These are phyloP conservation scores for Hydrotaea cyrtoneurina DNA, from an alignment of 2,888 invertebrate species.

Conservation along the genomic window DNA sequence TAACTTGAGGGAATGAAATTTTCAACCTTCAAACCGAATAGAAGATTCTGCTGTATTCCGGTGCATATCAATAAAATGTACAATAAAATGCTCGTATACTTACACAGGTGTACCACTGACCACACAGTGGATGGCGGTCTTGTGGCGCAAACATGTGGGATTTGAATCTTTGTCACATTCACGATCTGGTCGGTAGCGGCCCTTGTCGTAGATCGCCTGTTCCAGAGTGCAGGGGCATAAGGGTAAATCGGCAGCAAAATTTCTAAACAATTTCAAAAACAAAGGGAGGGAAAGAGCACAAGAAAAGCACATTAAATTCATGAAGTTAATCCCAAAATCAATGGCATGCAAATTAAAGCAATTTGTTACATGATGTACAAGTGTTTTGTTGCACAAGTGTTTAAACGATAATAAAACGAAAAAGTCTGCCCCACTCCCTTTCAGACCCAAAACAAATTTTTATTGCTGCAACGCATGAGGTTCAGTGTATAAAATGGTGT, in stretches of 20 bases:
- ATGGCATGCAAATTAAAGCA: constrained; percentile 69
- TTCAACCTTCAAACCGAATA: too few relatives aligned
- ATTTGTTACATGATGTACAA: constrained; percentile 72
- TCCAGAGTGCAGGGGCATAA: constrained; percentile 95
- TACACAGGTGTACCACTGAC: constrained; percentile 94
- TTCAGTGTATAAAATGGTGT: constrained; percentile 2
- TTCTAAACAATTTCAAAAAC: constrained; percentile 82
- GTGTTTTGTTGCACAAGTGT: not conserved
- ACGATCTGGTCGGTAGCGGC: constrained; percentile 93
- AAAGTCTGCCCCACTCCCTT: not conserved
- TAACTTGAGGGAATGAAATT: too few relatives aligned
- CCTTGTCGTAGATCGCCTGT: constrained; percentile 95
- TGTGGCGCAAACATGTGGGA: constrained; percentile 92
- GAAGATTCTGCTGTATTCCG: too few relatives aligned
- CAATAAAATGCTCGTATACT: too few relatives aligned
- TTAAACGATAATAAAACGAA: constrained; percentile 21
- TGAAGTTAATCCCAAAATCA: not conserved
- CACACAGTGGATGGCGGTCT: constrained; percentile 95
- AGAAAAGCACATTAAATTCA: constrained; percentile 36
- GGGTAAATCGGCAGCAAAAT: constrained; percentile 91
- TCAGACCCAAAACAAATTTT: constrained; percentile 31
- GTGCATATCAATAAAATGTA: too few relatives aligned
- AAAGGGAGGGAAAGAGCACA: not conserved
- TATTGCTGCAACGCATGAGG: not conserved
- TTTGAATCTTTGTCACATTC: constrained; percentile 96